Evolutionary conservation across 2,797 vertebrate genomes (phyloP).

Genomic region (Chiloscyllium punctatum): DNA sequence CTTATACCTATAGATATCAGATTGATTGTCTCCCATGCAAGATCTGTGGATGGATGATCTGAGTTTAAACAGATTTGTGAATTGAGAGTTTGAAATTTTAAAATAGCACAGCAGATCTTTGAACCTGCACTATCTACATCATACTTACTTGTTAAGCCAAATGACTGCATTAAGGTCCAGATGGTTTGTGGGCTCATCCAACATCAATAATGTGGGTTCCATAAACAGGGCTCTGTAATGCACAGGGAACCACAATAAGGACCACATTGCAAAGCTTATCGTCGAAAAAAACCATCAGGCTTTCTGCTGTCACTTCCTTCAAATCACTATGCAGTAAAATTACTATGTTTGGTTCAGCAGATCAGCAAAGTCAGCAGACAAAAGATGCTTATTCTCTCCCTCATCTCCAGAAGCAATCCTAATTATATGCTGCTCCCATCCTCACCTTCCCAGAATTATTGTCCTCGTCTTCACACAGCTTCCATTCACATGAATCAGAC

Average conservation of each 20-base stretch:
- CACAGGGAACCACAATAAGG: background rate
- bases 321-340: background rate
- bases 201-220: constrained; percentile 84
- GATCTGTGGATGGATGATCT: background rate
- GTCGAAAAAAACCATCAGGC: background rate
- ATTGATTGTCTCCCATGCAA: background rate
- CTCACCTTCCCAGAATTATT: background rate
- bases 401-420: background rate
- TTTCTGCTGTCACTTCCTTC: background rate
- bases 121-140: background rate
- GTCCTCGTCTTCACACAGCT: background rate
- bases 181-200: constrained; percentile 89
- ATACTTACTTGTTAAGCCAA: constrained; percentile 84
- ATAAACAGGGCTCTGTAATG: constrained; percentile 77
- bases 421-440: background rate
- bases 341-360: background rate
- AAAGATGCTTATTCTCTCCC: background rate
- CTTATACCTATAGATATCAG: background rate
- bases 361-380: background rate
- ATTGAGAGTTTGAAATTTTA: background rate
- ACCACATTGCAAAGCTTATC: no score
- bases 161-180: constrained; percentile 87
- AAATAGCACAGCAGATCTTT: background rate
- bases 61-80: background rate
- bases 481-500: background rate